phyloP scores from a whole-genome alignment of 2,797 vertebrate species.

The Eleutherodactylus coqui region DNA sequence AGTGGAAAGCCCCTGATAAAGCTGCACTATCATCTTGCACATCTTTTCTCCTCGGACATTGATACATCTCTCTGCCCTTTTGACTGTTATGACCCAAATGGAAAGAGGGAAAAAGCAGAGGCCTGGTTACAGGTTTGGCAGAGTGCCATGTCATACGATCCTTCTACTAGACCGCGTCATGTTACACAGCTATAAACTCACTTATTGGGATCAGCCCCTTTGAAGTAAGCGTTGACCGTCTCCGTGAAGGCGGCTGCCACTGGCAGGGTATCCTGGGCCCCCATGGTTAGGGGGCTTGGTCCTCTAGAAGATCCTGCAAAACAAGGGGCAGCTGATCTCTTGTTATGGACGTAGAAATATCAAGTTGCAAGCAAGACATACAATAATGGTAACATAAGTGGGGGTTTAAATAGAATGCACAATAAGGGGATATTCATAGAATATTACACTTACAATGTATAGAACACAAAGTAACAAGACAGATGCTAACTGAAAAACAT shows the following conservation, averaged over 20 bases:
- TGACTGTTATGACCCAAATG: slow-evolving; percentile 18
- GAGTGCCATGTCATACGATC: background rate
- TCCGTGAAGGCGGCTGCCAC: slow-evolving; percentile 99
- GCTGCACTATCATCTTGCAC: background rate
- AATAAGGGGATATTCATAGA: too few species aligned
- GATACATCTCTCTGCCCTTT: slow-evolving; percentile 39
- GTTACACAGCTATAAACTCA: slow-evolving; percentile 71
- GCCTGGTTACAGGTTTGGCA: slow-evolving; percentile 38
- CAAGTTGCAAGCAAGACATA: slow-evolving; percentile 7
- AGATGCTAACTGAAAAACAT: background rate
- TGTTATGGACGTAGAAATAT: slow-evolving; percentile 38
- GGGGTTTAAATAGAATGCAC: background rate
- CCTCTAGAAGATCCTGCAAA: slow-evolving; percentile 91
- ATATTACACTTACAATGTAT: background rate
- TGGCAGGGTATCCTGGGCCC: slow-evolving; percentile 95
- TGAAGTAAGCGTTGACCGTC: slow-evolving; percentile 97
- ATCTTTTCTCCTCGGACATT: slow-evolving; percentile 30
- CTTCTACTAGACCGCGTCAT: background rate
- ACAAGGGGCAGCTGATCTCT: slow-evolving; percentile 67
- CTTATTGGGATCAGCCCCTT: slow-evolving; percentile 98
- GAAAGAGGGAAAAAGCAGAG: slow-evolving; percentile 5
- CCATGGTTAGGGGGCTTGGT: slow-evolving; percentile 97
- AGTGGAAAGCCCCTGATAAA: background rate
- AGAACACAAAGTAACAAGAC: background rate
- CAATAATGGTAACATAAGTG: background rate